Percentiles rank a stretch among this genome's conserved stretches.
Evolutionary conservation across 2,888 invertebrate genomes (phyloP).

Genomic region (Octodonta nipae): DNA sequence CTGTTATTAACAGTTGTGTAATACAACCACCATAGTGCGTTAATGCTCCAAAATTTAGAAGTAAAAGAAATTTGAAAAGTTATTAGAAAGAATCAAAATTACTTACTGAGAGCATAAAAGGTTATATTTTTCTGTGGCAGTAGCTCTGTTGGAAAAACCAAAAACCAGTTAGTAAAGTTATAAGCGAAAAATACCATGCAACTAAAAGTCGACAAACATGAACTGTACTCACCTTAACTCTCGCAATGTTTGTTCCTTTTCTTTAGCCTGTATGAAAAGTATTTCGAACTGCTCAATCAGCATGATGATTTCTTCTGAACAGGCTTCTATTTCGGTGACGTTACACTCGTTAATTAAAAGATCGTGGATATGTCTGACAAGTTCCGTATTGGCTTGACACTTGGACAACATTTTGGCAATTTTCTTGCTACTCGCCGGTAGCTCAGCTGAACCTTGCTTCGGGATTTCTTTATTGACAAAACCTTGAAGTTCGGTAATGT

Average conservation of each 20-base stretch:
- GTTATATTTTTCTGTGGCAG: conserved; percentile 42
- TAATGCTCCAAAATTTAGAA: too few relatives aligned
- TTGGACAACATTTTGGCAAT: conserved; percentile 64
- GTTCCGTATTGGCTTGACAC: conserved; percentile 67
- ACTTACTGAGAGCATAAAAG: conserved; percentile 49
- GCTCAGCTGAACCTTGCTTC: conserved; percentile 39
- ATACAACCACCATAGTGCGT: too few relatives aligned
- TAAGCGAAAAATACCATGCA: conserved; percentile 11
- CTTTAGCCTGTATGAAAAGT: conserved; percentile 56
- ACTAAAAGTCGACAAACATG: conserved; percentile 11
- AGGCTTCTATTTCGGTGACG: conserved; percentile 51
- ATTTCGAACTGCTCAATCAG: conserved; percentile 55
- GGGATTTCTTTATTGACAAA: conserved; percentile 48
- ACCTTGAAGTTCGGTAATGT: conserved; percentile 53
- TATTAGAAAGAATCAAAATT: too few relatives aligned
- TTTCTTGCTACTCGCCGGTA: conserved; percentile 52
- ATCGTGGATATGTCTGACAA: conserved; percentile 66
- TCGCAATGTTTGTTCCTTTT: conserved; percentile 60
- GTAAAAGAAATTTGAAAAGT: too few relatives aligned
- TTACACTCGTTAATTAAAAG: conserved; percentile 62
- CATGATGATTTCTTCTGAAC: conserved; percentile 49
- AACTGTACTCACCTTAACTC: conserved; percentile 51
- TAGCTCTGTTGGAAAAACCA: conserved; percentile 38
- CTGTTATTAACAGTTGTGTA: too few relatives aligned
- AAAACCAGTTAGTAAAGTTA: conserved; percentile 27